Base-by-base conservation (phyloP, 2,113 vertebrate genomes). In the Phoxinus phoxinus region DNA sequence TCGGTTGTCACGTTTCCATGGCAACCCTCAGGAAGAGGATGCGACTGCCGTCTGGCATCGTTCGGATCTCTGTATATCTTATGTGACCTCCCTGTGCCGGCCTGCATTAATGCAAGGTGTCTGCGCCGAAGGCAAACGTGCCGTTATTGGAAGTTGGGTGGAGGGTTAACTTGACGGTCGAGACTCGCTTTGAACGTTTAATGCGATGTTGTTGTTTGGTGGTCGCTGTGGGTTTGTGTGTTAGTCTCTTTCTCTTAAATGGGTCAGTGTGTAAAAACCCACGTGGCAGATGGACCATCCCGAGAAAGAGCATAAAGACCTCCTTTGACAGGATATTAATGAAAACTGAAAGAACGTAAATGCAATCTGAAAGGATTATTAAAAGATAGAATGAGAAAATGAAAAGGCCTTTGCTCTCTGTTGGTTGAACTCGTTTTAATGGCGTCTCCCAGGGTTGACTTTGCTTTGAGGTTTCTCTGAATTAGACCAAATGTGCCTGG, bases 1-100 rank as follows among this genome's bases (percentile, higher is more conserved):
- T 35, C 1, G 30, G 19, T 58, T 77, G 51, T 77, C 74, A 77
- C 9, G 74, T 77, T 77, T 77, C 75, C 75, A 77, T 58, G 75
- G 75, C 11, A 58, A 77, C 75, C 51, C 51, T n/a, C 19, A 37
- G 19, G 30, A 77, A 58, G 30, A 56, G 37, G 75, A 77, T 58
- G 75, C 12, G 30, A 13, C 51, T 4, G 7, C 74, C 58, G 74
- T 77, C 74, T 35, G 75, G 48, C 75, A 58, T 77, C 51, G 23
- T 56, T 37, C 51, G 17, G 73, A 9, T 17, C 48, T 27, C 46
- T 41, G 21, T 10, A 2, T 75, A 48, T 75, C 46, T 53, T 44
- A 75, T 30, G 73, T 75, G 73, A 75, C 73, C 73, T 21, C 46
- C 19, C 53, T 56, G 6, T 27, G 27, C 27, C 56, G 74, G 48